Conservation (phyloP, 2,888 invertebrate species). For the Rapana venosa region DNA sequence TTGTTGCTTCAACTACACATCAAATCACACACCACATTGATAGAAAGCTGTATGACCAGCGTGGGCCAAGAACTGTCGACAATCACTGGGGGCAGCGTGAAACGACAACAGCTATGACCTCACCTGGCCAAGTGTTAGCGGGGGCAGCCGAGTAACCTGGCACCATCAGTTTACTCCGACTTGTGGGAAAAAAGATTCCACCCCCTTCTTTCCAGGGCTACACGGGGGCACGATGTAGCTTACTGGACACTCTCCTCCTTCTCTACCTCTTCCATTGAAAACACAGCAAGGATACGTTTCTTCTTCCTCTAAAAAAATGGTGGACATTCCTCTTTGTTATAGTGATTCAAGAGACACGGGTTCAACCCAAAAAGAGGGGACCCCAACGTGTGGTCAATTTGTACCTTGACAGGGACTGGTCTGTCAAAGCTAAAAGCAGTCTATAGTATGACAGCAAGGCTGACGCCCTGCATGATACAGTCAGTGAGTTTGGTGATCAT, state of each 20-base stretch:
- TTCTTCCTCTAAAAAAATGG: background rate
- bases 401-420: slow-evolving; percentile 8
- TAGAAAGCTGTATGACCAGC: slow-evolving; percentile 17
- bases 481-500: slow-evolving; percentile 8
- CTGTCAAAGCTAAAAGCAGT: background rate
- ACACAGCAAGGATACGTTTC: slow-evolving; percentile 11
- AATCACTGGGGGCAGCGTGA: slow-evolving; percentile 26
- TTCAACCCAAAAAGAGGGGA: background rate
- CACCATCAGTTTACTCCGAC: slow-evolving; percentile 14
- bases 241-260: slow-evolving; percentile 1
- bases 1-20: slow-evolving; percentile 37
- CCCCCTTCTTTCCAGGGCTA: background rate
- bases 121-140: background rate
- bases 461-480: background rate
- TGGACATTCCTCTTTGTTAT: slow-evolving; percentile 6
- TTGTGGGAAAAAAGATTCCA: background rate
- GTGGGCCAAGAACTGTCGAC: background rate
- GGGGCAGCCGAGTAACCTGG: background rate
- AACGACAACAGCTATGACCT: slow-evolving; percentile 8
- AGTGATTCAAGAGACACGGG: background rate
- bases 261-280: background rate
- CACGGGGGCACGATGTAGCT: slow-evolving; percentile 25
- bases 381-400: slow-evolving; percentile 4
- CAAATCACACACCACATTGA: slow-evolving; percentile 31
- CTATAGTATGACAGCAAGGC: background rate